Evolutionary conservation across 2,888 invertebrate species (phyloP), one percentile per base, ranked within the genome.

Genomic region (Ametastegia equiseti): DNA sequence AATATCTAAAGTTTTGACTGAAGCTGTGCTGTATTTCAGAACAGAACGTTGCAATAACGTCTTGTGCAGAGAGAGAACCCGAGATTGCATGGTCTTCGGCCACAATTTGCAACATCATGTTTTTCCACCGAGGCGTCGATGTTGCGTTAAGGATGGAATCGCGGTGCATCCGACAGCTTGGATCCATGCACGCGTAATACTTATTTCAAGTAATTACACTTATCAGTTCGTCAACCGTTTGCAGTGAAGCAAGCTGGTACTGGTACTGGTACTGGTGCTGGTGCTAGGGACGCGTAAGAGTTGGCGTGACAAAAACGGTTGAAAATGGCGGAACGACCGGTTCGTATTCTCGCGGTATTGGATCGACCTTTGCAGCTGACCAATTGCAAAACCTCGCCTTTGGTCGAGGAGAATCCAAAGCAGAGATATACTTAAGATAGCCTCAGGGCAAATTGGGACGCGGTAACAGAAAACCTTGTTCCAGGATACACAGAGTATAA

Each of bases 281-380:
- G n/a, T n/a, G n/a, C n/a, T n/a, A n/a, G n/a, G n/a, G n/a, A n/a
- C n/a, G n/a, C n/a, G n/a, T n/a, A 13, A 36, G 54, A 19, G 33
- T 50, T 19, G 54, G 11, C 23, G 57, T 75, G n/a, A 39, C 11
- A 27, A 45, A 47, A 47, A 71, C 7, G 47, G 30, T 57, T 39
- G 19, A 7, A 75, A 75, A 57, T 75, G 11, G 75, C 57, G 75
- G n/a, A 75, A 50, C 36, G 75, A 75, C 75, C 75, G 75, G 75
- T 75, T 75, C 33, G 75, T 11, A 36, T 75, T 54, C 71, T 71
- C 45, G 71, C 45, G n/a, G n/a, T 45, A 71, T 71, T 30, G 47
- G 4, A 47, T 27, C 36, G 75, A 75, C 39, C 47, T 71, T 71
- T 75, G 75, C n/a, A n/a, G n/a, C 75, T 54, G 75, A 57, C 75